Conservation (phyloP, 2,888 invertebrate species). For the Pyrrhosoma nymphula region DNA sequence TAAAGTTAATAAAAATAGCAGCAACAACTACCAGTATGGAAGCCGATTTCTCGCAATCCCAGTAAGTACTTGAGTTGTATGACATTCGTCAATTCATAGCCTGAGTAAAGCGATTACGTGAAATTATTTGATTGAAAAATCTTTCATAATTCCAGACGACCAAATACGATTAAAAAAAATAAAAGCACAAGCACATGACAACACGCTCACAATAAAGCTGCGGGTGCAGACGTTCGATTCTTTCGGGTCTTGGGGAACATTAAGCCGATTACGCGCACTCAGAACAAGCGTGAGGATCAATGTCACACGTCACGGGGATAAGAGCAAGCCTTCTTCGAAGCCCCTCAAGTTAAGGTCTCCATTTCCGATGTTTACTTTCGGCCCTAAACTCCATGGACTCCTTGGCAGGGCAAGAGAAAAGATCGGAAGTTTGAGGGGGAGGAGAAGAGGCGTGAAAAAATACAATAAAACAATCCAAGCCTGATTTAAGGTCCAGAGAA, state of each 20-base stretch:
- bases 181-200: too few relatives aligned
- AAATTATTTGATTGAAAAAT: too few relatives aligned
- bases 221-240: not conserved
- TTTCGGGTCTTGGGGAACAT: not conserved
- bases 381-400: not conserved
- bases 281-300: not conserved
- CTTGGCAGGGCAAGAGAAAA: not conserved
- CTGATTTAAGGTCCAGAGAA: too few relatives aligned
- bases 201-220: not conserved
- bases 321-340: not conserved
- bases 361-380: constrained; percentile 10
- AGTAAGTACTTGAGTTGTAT: too few relatives aligned
- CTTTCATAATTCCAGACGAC: too few relatives aligned
- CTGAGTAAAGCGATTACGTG: too few relatives aligned
- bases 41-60: too few relatives aligned
- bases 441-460: not conserved
- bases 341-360: not conserved
- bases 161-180: too few relatives aligned
- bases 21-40: too few relatives aligned
- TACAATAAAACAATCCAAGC: too few relatives aligned
- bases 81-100: too few relatives aligned
- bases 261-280: not conserved
- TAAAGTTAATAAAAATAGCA: too few relatives aligned
- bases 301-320: not conserved
- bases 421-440: not conserved